phyloP scores from a whole-genome alignment of 2,113 vertebrate genomes.

The Saccopteryx leptura region DNA sequence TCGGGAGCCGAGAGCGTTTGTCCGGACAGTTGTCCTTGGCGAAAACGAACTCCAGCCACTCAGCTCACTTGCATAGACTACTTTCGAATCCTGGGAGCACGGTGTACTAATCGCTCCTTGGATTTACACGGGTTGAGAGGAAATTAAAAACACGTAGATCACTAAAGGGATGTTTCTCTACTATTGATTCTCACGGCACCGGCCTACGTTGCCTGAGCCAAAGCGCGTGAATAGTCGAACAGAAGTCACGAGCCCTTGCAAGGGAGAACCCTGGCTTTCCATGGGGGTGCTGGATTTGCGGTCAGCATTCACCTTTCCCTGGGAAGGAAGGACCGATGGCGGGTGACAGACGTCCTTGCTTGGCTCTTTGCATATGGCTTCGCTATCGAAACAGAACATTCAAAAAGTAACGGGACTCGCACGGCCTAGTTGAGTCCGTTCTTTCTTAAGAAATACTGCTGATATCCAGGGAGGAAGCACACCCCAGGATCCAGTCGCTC shows the following conservation, averaged over 20 bases:
- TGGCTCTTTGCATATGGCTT: not conserved
- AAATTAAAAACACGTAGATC: not conserved
- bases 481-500: not conserved
- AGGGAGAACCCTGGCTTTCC: not conserved
- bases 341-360: not conserved
- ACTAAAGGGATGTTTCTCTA: not conserved
- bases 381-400: constrained; percentile 1
- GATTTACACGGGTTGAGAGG: not conserved
- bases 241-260: not conserved
- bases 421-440: not conserved
- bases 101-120: not conserved
- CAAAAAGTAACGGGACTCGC: not conserved
- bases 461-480: constrained; percentile 39
- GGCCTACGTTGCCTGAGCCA: not conserved
- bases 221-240: not conserved
- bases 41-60: not conserved
- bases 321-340: not conserved
- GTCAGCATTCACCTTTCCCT: not conserved
- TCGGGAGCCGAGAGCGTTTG: not conserved
- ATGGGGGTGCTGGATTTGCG: not conserved
- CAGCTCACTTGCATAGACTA: rapidly evolving
- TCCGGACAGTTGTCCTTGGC: not conserved
- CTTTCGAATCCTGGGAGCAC: not conserved
- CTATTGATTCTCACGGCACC: not conserved
- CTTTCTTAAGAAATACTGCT: constrained; percentile 62